Conservation (phyloP, 2,797 vertebrate species). For the Acanthopagrus latus region DNA sequence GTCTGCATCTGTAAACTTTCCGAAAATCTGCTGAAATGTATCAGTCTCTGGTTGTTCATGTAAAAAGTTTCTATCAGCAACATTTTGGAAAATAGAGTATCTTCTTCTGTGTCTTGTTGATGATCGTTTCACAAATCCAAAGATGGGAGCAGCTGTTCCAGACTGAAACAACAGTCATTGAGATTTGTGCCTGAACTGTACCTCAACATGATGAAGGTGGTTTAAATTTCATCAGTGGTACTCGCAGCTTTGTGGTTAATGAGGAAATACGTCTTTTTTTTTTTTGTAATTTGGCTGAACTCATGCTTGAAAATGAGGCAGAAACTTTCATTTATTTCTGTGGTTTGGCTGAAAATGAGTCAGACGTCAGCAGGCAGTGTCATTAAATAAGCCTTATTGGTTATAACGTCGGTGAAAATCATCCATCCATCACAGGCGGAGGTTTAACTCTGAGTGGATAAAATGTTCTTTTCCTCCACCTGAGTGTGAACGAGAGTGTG, state of each 20-base stretch:
- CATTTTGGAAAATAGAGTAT: too few species aligned
- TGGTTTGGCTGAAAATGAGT: neutral
- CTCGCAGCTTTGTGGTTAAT: neutral
- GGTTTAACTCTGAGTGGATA: neutral
- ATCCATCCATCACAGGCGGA: slow-evolving; percentile 10
- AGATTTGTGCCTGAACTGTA: neutral
- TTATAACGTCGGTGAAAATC: neutral
- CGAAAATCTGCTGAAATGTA: too few species aligned
- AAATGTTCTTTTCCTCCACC: slow-evolving; percentile 13
- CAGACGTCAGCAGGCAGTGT: neutral
- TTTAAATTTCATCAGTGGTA: neutral
- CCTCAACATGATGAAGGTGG: neutral
- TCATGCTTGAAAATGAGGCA: neutral
- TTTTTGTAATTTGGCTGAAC: neutral
- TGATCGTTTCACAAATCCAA: neutral
- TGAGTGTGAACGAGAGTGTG: slow-evolving; percentile 8
- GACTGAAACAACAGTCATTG: neutral
- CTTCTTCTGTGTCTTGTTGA: neutral
- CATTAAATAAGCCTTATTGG: neutral
- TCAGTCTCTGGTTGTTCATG: neutral
- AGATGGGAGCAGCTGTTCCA: neutral
- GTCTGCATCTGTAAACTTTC: too few species aligned
- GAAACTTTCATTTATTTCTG: neutral
- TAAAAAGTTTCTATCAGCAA: neutral
- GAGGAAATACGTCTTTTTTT: neutral